Conservation (phyloP, 2,113 vertebrate species). For the Camelus bactrianus region DNA sequence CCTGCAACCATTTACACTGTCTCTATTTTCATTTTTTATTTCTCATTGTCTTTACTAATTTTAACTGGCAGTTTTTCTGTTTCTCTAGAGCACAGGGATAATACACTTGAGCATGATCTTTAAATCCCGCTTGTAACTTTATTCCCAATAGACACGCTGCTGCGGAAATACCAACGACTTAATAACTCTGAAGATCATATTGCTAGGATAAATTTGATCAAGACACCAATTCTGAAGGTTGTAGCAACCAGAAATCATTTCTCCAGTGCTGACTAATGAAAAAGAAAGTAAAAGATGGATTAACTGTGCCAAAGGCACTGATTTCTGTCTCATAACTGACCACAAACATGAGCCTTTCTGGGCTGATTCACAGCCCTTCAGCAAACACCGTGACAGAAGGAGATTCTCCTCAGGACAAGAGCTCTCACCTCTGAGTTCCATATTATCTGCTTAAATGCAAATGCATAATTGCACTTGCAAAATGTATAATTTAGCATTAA, state of each 20-base stretch:
- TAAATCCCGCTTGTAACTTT: constrained; percentile 54
- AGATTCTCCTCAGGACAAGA: not conserved
- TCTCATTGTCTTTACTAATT: constrained; percentile 10
- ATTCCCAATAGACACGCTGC: constrained; percentile 63
- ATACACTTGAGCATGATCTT: constrained; percentile 9
- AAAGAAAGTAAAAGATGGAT: constrained; percentile 86
- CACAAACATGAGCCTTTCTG: constrained; percentile 77
- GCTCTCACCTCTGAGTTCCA: not conserved
- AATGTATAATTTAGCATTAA: not conserved
- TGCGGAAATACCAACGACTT: constrained; percentile 71
- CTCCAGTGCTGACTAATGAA: constrained; percentile 82
- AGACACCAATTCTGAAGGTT: constrained; percentile 63
- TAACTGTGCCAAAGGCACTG: constrained; percentile 76
- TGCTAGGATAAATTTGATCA: constrained; percentile 71
- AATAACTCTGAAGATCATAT: constrained; percentile 69
- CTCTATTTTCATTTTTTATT: not conserved
- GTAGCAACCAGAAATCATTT: constrained; percentile 67
- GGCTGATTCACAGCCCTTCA: not conserved
- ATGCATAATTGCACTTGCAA: not conserved
- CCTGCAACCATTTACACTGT: not conserved
- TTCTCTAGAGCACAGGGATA: not conserved
- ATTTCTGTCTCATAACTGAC: constrained; percentile 83
- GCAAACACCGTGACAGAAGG: not conserved
- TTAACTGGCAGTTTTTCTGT: not conserved
- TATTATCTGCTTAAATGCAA: constrained; percentile 9